A percentile compares a stretch with the other conserved stretches of the same genome.
Evolutionary conservation across 2,113 vertebrate genomes (phyloP).

Genomic region (Poecilia latipinna): DNA sequence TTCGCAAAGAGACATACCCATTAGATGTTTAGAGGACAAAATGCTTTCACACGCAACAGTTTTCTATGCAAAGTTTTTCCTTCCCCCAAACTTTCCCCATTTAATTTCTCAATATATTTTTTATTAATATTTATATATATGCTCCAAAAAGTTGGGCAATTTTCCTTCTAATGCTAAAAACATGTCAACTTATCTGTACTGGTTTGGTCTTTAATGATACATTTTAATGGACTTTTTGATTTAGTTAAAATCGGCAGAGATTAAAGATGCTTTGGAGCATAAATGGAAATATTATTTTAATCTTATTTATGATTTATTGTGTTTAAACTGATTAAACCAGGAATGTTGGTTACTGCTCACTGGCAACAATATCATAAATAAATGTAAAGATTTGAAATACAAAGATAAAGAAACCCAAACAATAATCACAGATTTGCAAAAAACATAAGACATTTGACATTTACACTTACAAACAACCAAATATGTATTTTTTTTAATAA

Average conservation of each 20-base stretch:
- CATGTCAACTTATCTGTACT: too few species aligned
- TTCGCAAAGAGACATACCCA: not conserved
- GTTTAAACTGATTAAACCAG: too few species aligned
- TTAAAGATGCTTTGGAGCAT: too few species aligned
- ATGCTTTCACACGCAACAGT: not conserved
- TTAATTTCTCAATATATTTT: slow-evolving; percentile 5
- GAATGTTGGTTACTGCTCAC: not conserved
- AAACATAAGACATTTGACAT: not conserved
- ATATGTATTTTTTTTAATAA: not conserved
- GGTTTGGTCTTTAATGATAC: too few species aligned
- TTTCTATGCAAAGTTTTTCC: accelerated
- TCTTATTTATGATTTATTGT: too few species aligned
- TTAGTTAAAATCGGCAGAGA: too few species aligned
- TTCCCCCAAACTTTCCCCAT: not conserved
- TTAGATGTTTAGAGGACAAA: not conserved
- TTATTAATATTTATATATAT: not conserved
- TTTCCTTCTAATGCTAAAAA: not conserved
- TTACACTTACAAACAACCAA: not conserved
- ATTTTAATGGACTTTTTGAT: too few species aligned
- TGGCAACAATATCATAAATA: not conserved
- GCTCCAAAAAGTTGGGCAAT: not conserved
- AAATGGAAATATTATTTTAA: too few species aligned
- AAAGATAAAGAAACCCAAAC: not conserved
- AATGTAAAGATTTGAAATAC: not conserved
- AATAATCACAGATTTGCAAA: too few species aligned